Conservation (phyloP, 2,797 vertebrate species). For the Acanthis flammea region DNA sequence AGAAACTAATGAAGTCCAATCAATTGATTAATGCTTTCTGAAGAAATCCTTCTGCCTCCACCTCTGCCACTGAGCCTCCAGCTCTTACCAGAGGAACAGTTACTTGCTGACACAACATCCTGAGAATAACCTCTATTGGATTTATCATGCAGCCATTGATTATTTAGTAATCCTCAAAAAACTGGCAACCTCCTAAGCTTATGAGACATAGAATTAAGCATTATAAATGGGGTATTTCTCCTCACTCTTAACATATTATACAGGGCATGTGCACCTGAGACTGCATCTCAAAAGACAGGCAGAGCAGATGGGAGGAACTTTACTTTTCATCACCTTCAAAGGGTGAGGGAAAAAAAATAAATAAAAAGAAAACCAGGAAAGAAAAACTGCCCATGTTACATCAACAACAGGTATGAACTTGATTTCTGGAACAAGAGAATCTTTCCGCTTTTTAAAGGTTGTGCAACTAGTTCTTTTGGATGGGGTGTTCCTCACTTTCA, state of each 20-base stretch:
- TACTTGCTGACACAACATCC: background rate
- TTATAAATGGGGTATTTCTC: background rate
- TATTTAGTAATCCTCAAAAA: background rate
- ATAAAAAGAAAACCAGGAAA: background rate
- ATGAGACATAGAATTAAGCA: background rate
- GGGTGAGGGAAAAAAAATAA: background rate
- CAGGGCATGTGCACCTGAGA: background rate
- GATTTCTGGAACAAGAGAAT: constrained; percentile 54
- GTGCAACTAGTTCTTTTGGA: constrained; percentile 67
- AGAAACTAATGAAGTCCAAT: background rate
- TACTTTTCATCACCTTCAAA: background rate
- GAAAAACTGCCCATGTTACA: constrained; percentile 21
- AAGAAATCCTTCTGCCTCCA: background rate
- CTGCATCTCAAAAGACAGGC: background rate
- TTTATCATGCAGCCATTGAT: background rate
- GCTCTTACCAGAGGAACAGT: background rate
- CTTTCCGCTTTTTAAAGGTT: constrained; percentile 53
- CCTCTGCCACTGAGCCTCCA: background rate
- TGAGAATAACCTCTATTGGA: background rate
- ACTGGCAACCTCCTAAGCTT: background rate
- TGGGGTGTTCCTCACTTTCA: constrained; percentile 57
- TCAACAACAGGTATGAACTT: constrained; percentile 75
- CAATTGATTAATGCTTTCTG: background rate
- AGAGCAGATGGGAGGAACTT: background rate
- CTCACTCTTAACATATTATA: background rate